Evolutionary conservation across 1,140 invertebrate genomes (phyloP), one percentile per base, ranked within the genome.

Genomic region (Drosophila pruinosa): DNA sequence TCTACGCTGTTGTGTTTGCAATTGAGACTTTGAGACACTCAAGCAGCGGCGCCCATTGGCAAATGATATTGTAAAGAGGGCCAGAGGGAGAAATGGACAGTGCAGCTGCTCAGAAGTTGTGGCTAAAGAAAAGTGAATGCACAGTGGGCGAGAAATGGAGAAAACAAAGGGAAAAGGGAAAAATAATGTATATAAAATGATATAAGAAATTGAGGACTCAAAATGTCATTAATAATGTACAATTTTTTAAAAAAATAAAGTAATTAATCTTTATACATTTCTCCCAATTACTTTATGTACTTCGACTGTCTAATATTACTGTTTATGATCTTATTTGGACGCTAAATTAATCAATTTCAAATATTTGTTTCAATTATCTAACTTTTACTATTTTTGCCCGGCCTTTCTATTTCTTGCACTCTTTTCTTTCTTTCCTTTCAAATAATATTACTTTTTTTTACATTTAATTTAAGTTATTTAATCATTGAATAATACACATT

Each of bases 1-100:
- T 72, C 52, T 31, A 7, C 59, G 7, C 43, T 72, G 69, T 72
- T 72, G 62, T 58, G 69, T 43, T 65, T 71, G 62, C 68, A 71
- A 72, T 72, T 72, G 69, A 67, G 69, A 72, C 69, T 72, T 72
- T 67, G 69, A 52, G 50, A 52, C 68, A 45, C 54, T 67, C 56
- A 34, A 67, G 34, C 36, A 52, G 41, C 22, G 22, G 43, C 52
- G 43, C 41, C 67, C 64, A 52, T 38, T 58, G 53, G 63, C 22
- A 57, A 22, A 34, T 28, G 57, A 38, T 59, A 48, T 26, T 22
- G 28, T 5, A 47, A 19, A 7, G 12, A 34, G 31, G 14, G 43
- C n/a, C 19, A 59, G 19, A 21, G 24, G 1, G n/a, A n/a, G 15
- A 15, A 0, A 8, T 6, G 41, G 28, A 3, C 3, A 31, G 6